Evolutionary conservation across 2,888 invertebrate genomes (phyloP), one percentile per base, ranked within the genome.

Genomic region (Eurois occulta): DNA sequence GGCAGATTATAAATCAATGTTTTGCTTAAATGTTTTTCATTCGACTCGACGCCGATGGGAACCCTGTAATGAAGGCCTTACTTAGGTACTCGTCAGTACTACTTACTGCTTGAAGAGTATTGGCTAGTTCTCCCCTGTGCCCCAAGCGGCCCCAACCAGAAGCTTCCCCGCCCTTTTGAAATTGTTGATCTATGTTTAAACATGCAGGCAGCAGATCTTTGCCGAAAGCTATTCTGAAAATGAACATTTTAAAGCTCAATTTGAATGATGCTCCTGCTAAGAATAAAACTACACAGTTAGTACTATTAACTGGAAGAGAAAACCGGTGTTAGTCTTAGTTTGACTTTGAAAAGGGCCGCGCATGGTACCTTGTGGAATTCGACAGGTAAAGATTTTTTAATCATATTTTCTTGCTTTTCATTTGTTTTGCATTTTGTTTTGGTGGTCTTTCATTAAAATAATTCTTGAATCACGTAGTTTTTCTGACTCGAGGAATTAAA

Each of bases 121-220:
- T 77, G 1, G 86, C 83, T 28, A 85, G 11, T 6, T 10, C 43
- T 10, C 75, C 48, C 2, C 41, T 75, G 32, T 77, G 77, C 0
- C 86, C 86, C 24, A 86, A 6, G 0, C 71, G 77, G 1, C 87
- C 86, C 86, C 87, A 86, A 2, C 86, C 86, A 4, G 85, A 52
- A 0, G 78, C 87, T 24, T 83, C 80, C 1, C 85, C 4, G 0
- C 0, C 4, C 0, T 0, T 0, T 10, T 55, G 28, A 11, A 13
- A 24, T 64, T 0, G 0, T 28, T 0, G 5, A 60, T 75, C 28
- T 75, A 8, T 55, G 43, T 76, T 65, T 32, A 87, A 38, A 58
- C 86, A 87, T 1, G 86, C 86, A 13, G 86, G 86, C 2, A 87
- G 48, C 0, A 87, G 58, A 41, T 79, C 85, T 43, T 38, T 70